phyloP scores from a whole-genome alignment of 2,113 vertebrate species.

The Platysternon megacephalum region DNA sequence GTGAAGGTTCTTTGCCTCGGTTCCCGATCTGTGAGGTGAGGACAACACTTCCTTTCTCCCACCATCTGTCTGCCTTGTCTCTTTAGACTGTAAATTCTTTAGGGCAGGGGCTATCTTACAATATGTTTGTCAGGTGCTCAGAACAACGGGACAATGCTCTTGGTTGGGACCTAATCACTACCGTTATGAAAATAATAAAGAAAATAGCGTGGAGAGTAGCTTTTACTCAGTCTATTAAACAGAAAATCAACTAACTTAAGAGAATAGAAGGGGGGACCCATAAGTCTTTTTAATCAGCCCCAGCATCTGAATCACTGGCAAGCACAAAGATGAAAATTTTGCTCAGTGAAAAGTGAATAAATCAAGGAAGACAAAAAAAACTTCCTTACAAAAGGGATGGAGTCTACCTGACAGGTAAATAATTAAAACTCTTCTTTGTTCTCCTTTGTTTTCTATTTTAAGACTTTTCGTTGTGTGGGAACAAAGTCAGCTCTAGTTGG shows the following conservation, averaged over 20 bases:
- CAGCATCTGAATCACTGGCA: conserved; percentile 41
- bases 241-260: neutral
- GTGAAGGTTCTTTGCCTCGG: neutral
- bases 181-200: neutral
- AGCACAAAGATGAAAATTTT: conserved; percentile 54
- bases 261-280: conserved; percentile 7
- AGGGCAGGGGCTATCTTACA: neutral
- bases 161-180: neutral
- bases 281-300: conserved; percentile 50
- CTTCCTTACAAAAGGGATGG: conserved; percentile 52
- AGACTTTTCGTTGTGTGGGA: conserved; percentile 56
- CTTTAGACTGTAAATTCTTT: neutral
- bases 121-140: neutral
- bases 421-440: conserved; percentile 69
- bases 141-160: neutral
- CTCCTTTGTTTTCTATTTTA: conserved; percentile 66
- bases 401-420: conserved; percentile 51
- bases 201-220: neutral
- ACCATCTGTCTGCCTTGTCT: neutral
- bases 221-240: conserved; percentile 29
- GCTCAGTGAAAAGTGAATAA: conserved; percentile 65
- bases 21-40: neutral
- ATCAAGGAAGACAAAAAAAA: conserved; percentile 53
- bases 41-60: neutral
- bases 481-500: conserved; percentile 63